Base-by-base conservation (phyloP, 1,140 invertebrate genomes). In the Odontomachus brunneus region DNA sequence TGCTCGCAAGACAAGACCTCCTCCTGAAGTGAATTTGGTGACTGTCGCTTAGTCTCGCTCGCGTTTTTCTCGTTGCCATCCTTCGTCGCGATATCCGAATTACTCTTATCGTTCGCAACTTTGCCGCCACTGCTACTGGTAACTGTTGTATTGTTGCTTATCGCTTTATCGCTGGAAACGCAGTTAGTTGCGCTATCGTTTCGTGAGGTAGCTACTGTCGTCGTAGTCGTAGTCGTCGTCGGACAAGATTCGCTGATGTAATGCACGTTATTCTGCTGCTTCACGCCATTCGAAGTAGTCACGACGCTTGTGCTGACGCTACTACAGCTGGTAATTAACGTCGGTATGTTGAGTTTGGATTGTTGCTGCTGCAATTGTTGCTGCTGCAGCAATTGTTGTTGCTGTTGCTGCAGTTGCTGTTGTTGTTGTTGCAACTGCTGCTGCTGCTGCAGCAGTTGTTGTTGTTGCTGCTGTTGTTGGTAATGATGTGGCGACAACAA, bases 31-130 rank as follows among this genome's bases (percentile, higher is more conserved):
- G 72, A 80, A 55, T 67, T 89, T 19, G 76, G 29, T 5, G 29
- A 33, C 29, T 33, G 29, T 33, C 5, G 29, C 5, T 33, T 29
- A 57, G 44, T 88, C 15, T 90, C 89, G 22, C 49, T 66, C 59
- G 17, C 83, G 0, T 26, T 66, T 48, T 85, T 89, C 24, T 89
- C 89, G 63, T 84, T 87, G 12, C 65, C 63, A n/a, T 90, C 89
- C 38, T 87, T 90, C 44, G 51, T 12, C 44, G 55, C 11, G 24
- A 73, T n/a, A 11, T 90, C 88, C 26, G 67, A 19, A 17, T 60
- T 83, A 33, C 15, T 87, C 29, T 88, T 90, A 24, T 88, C 81
- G 82, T 90, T 84, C 24, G 71, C 80, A 66, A 78, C 90, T 22
- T 87, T 90, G 4, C 44, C 14, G 0, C 85, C 88, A 33, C 29